Percentiles rank a stretch among this genome's conserved stretches.
Conservation (phyloP, 2,797 vertebrate species). For the Caiman crocodilus region DNA sequence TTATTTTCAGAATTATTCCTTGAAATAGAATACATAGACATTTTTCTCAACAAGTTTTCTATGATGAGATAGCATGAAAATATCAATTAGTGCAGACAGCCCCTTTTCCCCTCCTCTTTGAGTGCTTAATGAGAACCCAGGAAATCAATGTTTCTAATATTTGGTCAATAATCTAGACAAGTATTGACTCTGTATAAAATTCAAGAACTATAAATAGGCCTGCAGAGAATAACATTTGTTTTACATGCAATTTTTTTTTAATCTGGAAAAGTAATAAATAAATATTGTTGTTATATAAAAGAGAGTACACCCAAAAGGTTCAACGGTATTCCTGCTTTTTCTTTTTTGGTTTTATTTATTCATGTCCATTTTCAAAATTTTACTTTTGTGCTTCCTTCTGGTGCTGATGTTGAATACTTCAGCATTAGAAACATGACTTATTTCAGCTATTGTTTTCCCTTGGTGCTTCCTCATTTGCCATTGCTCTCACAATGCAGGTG, state of each 20-base stretch:
- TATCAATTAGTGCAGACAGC: neutral
- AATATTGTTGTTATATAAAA: conserved; percentile 69
- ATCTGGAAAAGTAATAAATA: conserved; percentile 39
- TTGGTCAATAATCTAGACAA: neutral
- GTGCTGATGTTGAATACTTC: conserved; percentile 78
- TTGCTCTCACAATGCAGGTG: conserved; percentile 90
- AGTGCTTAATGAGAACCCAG: neutral
- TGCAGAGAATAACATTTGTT: conserved; percentile 32
- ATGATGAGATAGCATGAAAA: rapidly evolving
- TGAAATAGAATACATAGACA: neutral
- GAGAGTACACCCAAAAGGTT: conserved; percentile 54
- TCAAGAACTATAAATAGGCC: neutral
- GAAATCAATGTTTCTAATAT: neutral
- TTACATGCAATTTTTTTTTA: neutral
- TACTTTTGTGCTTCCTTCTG: conserved; percentile 74
- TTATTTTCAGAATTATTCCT: neutral
- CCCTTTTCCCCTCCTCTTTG: neutral
- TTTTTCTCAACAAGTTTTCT: neutral
- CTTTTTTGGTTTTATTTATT: conserved; percentile 70
- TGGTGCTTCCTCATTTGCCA: conserved; percentile 90
- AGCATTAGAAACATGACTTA: conserved; percentile 81
- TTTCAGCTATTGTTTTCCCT: conserved; percentile 86
- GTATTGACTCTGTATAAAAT: neutral
- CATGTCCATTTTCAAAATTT: conserved; percentile 80
- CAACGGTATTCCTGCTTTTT: conserved; percentile 78